Percentiles rank a stretch among this genome's conserved stretches.
Evolutionary conservation across 2,888 invertebrate species (phyloP).

Genomic region (Noctuana brunneofusca): DNA sequence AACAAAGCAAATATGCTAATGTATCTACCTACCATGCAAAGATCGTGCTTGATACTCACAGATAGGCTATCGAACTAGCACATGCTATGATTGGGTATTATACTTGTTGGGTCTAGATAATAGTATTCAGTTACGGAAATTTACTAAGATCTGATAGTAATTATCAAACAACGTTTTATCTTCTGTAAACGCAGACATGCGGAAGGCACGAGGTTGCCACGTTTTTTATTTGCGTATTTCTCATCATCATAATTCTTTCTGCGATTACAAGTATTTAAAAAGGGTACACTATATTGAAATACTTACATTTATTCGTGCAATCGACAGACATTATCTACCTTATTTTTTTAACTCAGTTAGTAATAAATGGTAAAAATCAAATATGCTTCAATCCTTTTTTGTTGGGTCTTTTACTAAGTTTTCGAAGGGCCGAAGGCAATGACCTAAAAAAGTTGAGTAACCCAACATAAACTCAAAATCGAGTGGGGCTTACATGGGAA

Average conservation of each 20-base stretch:
- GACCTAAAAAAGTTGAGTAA: too few species aligned
- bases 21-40: slow-evolving; percentile 11
- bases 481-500: too few species aligned
- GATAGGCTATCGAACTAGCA: slow-evolving; percentile 29
- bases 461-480: too few species aligned
- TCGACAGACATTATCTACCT: too few species aligned
- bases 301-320: too few species aligned
- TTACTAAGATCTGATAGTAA: slow-evolving; percentile 40
- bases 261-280: not conserved
- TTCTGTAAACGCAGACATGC: slow-evolving; percentile 36
- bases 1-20: slow-evolving; percentile 31
- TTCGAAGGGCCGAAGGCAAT: too few species aligned
- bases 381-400: too few species aligned
- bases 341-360: too few species aligned
- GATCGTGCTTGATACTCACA: slow-evolving; percentile 16
- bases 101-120: slow-evolving; percentile 28
- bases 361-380: too few species aligned
- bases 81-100: slow-evolving; percentile 14
- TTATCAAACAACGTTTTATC: slow-evolving; percentile 41
- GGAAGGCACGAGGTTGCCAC: slow-evolving; percentile 35
- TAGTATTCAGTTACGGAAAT: slow-evolving; percentile 38
- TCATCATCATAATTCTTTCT: not conserved
- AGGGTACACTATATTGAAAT: too few species aligned
- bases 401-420: too few species aligned
- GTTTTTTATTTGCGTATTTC: slow-evolving; percentile 2